Evolutionary conservation across 2,797 vertebrate genomes (phyloP).

Genomic region (Phalloptychus januarius): DNA sequence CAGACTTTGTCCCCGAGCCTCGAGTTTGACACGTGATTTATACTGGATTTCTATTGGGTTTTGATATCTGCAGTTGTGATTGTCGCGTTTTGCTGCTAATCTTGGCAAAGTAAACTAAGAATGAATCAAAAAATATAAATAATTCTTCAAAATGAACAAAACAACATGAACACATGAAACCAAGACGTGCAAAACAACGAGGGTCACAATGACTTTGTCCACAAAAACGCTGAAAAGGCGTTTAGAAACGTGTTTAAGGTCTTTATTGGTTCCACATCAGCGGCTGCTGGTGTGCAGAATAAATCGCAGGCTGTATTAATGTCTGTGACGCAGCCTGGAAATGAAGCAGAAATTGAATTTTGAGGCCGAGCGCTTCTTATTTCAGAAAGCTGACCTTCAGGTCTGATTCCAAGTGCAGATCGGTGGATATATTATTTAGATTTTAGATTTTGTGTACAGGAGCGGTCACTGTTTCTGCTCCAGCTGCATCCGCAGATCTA

Average conservation of each 20-base stretch:
- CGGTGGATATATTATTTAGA: constrained; percentile 55
- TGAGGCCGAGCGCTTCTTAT: constrained; percentile 45
- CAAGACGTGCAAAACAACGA: background rate
- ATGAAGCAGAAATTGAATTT: constrained; percentile 71
- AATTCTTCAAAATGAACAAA: background rate
- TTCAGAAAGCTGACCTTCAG: constrained; percentile 65
- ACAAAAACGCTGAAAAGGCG: constrained; percentile 1
- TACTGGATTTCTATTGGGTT: too few relatives aligned
- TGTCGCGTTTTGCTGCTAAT: too few relatives aligned
- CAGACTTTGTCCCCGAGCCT: too few relatives aligned
- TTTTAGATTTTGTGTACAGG: constrained; percentile 19
- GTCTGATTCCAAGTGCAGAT: constrained; percentile 44
- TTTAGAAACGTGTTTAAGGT: background rate
- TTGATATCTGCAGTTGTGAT: too few relatives aligned
- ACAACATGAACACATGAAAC: background rate
- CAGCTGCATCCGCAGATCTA: constrained; percentile 30
- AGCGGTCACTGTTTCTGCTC: background rate
- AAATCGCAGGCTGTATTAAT: constrained; percentile 31
- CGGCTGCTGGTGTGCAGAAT: constrained; percentile 16
- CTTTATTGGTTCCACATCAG: constrained; percentile 26
- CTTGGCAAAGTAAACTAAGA: background rate
- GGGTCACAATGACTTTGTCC: background rate
- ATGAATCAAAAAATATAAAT: background rate
- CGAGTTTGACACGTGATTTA: too few relatives aligned
- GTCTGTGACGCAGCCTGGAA: constrained; percentile 35